A percentile compares a stretch with the other conserved stretches of the same genome.
phyloP scores from a whole-genome alignment of 2,113 vertebrate genomes.

The Oncorhynchus clarkii region DNA sequence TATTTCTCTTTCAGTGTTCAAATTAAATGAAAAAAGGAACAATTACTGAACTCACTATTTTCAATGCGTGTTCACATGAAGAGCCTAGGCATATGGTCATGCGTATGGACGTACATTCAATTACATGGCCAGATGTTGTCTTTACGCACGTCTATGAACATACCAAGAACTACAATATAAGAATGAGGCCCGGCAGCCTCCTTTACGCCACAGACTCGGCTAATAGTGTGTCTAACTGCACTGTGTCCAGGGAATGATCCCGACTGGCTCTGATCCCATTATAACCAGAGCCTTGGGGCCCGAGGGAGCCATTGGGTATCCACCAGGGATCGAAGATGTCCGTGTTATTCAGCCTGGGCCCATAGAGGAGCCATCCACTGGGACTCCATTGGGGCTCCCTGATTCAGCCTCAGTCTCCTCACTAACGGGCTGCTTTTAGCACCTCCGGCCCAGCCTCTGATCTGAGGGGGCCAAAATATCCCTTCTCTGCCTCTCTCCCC shows the following conservation, averaged over 20 bases:
- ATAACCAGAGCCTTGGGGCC: conserved; percentile 85
- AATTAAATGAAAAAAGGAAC: conserved; percentile 68
- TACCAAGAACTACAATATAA: too few relatives aligned
- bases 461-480: conserved; percentile 56
- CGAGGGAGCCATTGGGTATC: conserved; percentile 3
- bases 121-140: conserved; percentile 43
- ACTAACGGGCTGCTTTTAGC: conserved; percentile 33
- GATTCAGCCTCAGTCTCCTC: not conserved
- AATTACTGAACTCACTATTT: conserved; percentile 52
- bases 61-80: conserved; percentile 50
- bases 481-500: conserved; percentile 30
- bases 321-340: conserved; percentile 84
- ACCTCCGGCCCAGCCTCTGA: conserved; percentile 63
- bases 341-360: conserved; percentile 85
- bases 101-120: conserved; percentile 54
- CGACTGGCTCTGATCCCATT: conserved; percentile 87
- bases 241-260: conserved; percentile 88
- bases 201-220: conserved; percentile 67
- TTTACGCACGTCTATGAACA: too few relatives aligned
- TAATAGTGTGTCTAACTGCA: conserved; percentile 82
- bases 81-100: conserved; percentile 52
- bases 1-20: conserved; percentile 50
- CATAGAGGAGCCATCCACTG: conserved; percentile 79
- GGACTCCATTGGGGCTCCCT: conserved; percentile 56
- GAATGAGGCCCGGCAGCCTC: conserved; percentile 21